Evolutionary conservation across 2,113 vertebrate genomes (phyloP).

Genomic region (Oryzias melastigma): DNA sequence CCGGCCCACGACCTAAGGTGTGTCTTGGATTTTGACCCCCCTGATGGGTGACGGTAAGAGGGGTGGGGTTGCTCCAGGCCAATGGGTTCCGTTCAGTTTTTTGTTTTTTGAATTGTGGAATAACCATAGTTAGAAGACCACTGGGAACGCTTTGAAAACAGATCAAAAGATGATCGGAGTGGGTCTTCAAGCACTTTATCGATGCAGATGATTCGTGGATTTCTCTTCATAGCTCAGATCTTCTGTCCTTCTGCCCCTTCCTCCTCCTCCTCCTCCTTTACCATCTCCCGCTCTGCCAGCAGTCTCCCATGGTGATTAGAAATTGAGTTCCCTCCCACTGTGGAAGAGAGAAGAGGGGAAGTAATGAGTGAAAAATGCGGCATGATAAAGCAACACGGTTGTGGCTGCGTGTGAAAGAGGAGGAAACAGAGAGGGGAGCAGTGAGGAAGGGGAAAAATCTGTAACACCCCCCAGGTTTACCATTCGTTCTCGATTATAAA

Average conservation of each 20-base stretch:
- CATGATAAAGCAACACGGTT: conserved; percentile 8
- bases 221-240: conserved; percentile 16
- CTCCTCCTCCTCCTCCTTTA: conserved; percentile 25
- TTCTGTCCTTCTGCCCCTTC: conserved; percentile 28
- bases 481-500: not conserved
- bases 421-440: conserved; percentile 6
- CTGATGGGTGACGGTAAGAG: too few relatives aligned
- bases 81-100: too few relatives aligned
- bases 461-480: conserved; percentile 17
- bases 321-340: conserved; percentile 53
- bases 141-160: too few relatives aligned
- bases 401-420: conserved; percentile 8
- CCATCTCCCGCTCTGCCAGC: conserved; percentile 16
- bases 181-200: too few relatives aligned
- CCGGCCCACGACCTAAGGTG: too few relatives aligned
- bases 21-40: too few relatives aligned
- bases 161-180: too few relatives aligned
- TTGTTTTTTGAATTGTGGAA: too few relatives aligned
- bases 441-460: conserved; percentile 1
- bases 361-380: not conserved
- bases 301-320: conserved; percentile 62
- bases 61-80: too few relatives aligned
- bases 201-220: not conserved
- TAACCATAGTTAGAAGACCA: too few relatives aligned
- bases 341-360: conserved; percentile 11